Conservation (phyloP, 1,140 invertebrate genomes). For the Brachionus asplanchnoidis region DNA sequence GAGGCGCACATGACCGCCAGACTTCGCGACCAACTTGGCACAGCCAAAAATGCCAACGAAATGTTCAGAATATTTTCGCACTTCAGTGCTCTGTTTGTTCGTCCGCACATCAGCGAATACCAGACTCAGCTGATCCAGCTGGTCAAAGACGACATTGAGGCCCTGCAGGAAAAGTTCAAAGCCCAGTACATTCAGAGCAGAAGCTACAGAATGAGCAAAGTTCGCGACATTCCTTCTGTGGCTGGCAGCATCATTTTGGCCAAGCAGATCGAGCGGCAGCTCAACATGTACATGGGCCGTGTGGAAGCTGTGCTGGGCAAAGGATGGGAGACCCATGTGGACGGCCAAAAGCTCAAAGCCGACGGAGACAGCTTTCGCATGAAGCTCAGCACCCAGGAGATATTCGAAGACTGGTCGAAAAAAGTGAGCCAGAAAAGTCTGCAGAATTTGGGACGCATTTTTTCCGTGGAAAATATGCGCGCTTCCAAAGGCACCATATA, state of each 20-base stretch:
- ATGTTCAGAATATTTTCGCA: constrained; percentile 98
- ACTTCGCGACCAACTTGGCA: constrained; percentile 89
- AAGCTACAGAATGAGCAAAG: constrained; percentile 78
- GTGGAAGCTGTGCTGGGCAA: constrained; percentile 96
- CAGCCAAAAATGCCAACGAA: constrained; percentile 97
- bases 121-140: constrained; percentile 97
- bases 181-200: constrained; percentile 70
- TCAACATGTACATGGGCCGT: constrained; percentile 89
- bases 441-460: constrained; percentile 35
- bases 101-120: constrained; percentile 96
- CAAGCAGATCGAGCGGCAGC: constrained; percentile 79
- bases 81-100: constrained; percentile 95
- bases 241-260: constrained; percentile 81
- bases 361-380: constrained; percentile 94
- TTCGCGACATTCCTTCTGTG: constrained; percentile 87
- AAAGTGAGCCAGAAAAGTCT: constrained; percentile 57
- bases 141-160: constrained; percentile 97
- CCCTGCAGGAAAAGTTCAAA: constrained; percentile 95
- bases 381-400: constrained; percentile 88
- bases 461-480: constrained; percentile 13
- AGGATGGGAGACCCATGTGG: constrained; percentile 98
- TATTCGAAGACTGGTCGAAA: constrained; percentile 94
- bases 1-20: constrained; percentile 94
- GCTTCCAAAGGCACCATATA: constrained; percentile 32
- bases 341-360: constrained; percentile 93